Evolutionary conservation across 1,140 invertebrate genomes (phyloP).

Genomic region (Drosophila pachea): DNA sequence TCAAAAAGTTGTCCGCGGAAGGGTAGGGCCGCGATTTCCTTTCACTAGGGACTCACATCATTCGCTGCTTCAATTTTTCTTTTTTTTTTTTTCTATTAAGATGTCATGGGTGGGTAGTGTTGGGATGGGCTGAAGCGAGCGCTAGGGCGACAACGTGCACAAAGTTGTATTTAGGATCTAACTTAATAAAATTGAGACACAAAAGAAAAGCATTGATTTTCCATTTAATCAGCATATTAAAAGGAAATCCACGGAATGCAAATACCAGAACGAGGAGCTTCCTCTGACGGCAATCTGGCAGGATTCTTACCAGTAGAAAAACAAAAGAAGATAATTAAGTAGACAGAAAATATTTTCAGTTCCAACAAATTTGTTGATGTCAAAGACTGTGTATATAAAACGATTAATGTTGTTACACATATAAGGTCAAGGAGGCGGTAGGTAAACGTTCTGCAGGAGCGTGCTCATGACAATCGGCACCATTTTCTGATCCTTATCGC

Average conservation of each 20-base stretch:
- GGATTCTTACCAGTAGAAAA: too few species aligned
- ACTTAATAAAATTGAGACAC: background rate
- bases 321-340: too few species aligned
- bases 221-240: too few species aligned
- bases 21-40: background rate
- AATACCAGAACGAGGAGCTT: background rate
- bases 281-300: too few species aligned
- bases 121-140: background rate
- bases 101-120: background rate
- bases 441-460: slow-evolving; percentile 50
- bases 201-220: background rate
- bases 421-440: slow-evolving; percentile 13
- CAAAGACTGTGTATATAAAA: too few species aligned
- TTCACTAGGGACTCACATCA: too few species aligned
- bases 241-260: too few species aligned
- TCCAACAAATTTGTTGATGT: background rate
- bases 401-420: too few species aligned
- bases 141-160: background rate
- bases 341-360: background rate
- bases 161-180: background rate
- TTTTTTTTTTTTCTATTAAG: background rate
- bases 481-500: slow-evolving; percentile 59
- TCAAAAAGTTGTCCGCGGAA: background rate
- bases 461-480: slow-evolving; percentile 38
- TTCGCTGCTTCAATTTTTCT: too few species aligned